Evolutionary conservation across 2,888 invertebrate genomes (phyloP).

Genomic region (Gnatocerus cornutus): DNA sequence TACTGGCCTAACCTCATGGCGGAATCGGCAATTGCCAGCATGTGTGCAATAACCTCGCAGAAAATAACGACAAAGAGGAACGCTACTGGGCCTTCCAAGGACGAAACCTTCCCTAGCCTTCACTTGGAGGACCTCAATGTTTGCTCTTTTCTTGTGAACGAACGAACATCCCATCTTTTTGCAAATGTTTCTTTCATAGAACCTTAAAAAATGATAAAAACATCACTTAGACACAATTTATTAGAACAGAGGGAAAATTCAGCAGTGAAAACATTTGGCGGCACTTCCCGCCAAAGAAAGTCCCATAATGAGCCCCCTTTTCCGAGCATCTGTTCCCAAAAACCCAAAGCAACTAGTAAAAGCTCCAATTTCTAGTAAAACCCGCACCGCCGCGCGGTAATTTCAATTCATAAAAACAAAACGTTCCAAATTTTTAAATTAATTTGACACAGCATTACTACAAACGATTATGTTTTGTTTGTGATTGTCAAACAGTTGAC

Average conservation of each 20-base stretch:
- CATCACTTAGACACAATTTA: neutral
- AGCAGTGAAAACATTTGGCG: too few species aligned
- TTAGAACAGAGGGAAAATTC: neutral
- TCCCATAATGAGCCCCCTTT: conserved; percentile 13
- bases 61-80: conserved; percentile 58
- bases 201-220: conserved; percentile 29
- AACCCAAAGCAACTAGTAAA: neutral
- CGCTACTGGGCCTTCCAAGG: conserved; percentile 28
- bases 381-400: neutral
- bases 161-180: conserved; percentile 28
- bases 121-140: conserved; percentile 40
- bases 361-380: neutral
- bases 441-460: neutral
- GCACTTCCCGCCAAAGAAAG: conserved; percentile 9
- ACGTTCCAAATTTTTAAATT: neutral
- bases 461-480: conserved; percentile 27
- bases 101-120: conserved; percentile 41
- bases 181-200: conserved; percentile 37
- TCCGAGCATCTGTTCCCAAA: neutral
- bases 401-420: conserved; percentile 8
- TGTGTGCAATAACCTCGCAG: conserved; percentile 59
- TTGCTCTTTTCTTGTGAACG: conserved; percentile 35
- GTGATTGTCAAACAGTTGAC: conserved; percentile 9
- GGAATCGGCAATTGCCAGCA: conserved; percentile 60
- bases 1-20: conserved; percentile 56